Base-by-base conservation (phyloP, 2,797 vertebrate species). In the Momotus momota region DNA sequence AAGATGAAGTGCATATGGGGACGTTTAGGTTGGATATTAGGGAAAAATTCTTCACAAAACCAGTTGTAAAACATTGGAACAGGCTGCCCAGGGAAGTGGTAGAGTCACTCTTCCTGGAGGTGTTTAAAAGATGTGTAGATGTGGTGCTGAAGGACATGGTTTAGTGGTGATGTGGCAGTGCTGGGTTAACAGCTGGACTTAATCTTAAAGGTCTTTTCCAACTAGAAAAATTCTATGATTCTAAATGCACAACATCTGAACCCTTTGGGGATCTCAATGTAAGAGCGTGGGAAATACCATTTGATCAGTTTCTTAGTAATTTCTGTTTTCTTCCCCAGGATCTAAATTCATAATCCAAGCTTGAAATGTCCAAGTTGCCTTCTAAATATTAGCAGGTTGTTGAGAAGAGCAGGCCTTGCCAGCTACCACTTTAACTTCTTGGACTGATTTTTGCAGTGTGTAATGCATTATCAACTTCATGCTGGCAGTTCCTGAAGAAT, bases 311-410 rank as follows among this genome's bases (percentile, higher is more conserved):
- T 57, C 41, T 72, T 61, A 26, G 9, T 21, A 55, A 29, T 41
- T 85, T 79, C 45, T 80, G 4, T 27, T 82, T 77, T 75, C 61
- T 70, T 85, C 54, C 29, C 9, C 38, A 79, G 23, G 71, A 82
- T 55, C 67, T 45, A 8, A 81, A 78, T 10, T 33, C 72, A 13
- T 54, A 82, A 33, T 26, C 78, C 26, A 43, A 73, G 27, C 70
- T 88, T 45, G 51, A 91, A 75, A 79, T 58, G 31, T 61, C 45
- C 18, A 9, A 80, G 31, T 93, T 87, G 74, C 62, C 43, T 67
- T 79, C 77, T 78, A 91, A 91, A 90, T 65, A 90, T 54, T 72
- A 90, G 40, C n/a, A 84, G 58, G 48, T 16, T 91, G 55, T 83
- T 84, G 73, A 79, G 78, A 82, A 90, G 51, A 85, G 40, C 5